These are phyloP conservation scores for Eurytemora carolleeae DNA, from an alignment of 1,140 invertebrate species.

Conservation along the genomic window DNA sequence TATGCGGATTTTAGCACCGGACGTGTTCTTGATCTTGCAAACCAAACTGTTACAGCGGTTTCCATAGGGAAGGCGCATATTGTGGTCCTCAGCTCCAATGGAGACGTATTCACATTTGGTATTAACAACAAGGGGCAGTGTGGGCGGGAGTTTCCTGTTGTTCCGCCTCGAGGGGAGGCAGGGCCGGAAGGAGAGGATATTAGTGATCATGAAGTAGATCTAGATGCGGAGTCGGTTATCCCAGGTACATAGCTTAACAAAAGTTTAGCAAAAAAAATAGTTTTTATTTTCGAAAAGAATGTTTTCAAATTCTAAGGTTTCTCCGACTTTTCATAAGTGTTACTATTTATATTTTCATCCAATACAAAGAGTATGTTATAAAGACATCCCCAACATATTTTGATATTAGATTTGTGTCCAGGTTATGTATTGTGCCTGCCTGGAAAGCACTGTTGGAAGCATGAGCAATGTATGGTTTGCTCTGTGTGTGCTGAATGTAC, in stretches of 20 bases:
- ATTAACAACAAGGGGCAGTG: slow-evolving; percentile 90
- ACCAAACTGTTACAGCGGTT: slow-evolving; percentile 9
- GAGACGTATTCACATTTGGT: slow-evolving; percentile 82
- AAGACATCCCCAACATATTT: too few species aligned
- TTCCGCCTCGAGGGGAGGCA: slow-evolving; percentile 27
- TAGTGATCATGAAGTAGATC: slow-evolving; percentile 27
- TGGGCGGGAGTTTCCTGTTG: slow-evolving; percentile 52
- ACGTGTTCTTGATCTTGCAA: slow-evolving; percentile 35
- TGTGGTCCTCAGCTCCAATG: slow-evolving; percentile 63
- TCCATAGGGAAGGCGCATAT: slow-evolving; percentile 84
- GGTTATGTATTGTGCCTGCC: slow-evolving; percentile 37
- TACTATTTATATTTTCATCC: too few species aligned
- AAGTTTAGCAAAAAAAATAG: too few species aligned
- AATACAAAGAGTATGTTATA: too few species aligned
- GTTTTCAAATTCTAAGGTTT: too few species aligned
- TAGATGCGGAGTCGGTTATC: slow-evolving; percentile 27
- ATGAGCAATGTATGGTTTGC: slow-evolving; percentile 68
- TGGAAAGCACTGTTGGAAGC: slow-evolving; percentile 53
- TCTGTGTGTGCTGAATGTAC: slow-evolving; percentile 80
- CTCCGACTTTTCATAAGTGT: too few species aligned
- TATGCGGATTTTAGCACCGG: slow-evolving; percentile 58
- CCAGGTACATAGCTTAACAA: too few species aligned
- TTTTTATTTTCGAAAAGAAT: too few species aligned
- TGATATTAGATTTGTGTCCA: too few species aligned
- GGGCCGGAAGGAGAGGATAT: slow-evolving; percentile 34